Evolutionary conservation across 2,888 invertebrate genomes (phyloP).

Genomic region (Drosophila eohydei): DNA sequence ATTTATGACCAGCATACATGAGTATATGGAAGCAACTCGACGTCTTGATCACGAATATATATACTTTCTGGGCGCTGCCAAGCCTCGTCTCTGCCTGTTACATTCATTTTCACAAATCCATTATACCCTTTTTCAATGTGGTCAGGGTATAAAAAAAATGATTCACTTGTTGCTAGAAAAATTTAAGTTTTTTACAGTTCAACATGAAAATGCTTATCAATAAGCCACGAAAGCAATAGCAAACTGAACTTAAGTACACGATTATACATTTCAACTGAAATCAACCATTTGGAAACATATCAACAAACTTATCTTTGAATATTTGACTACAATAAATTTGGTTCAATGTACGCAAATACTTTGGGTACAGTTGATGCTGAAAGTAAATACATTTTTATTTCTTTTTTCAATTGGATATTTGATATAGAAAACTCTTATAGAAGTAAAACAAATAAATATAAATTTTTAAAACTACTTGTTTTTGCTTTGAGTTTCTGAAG

Average conservation of each 20-base stretch:
- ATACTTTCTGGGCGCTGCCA: too few relatives aligned
- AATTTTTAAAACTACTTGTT: too few relatives aligned
- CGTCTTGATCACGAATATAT: too few relatives aligned
- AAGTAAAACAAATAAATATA: too few relatives aligned
- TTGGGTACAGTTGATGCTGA: neutral
- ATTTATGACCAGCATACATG: neutral
- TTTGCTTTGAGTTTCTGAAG: too few relatives aligned
- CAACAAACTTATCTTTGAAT: neutral
- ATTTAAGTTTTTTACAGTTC: neutral
- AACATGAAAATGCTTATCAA: neutral
- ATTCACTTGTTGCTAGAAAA: neutral
- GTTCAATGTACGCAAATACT: conserved; percentile 4
- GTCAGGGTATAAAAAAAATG: neutral
- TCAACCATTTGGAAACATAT: neutral
- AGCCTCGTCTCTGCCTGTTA: neutral
- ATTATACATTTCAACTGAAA: neutral
- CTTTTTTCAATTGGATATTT: too few relatives aligned
- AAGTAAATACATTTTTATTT: neutral
- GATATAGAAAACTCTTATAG: too few relatives aligned
- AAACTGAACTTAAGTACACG: neutral
- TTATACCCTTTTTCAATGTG: neutral
- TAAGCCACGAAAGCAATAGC: neutral
- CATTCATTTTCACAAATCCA: neutral
- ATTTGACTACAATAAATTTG: neutral
- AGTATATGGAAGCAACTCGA: too few relatives aligned